Evolutionary conservation across 2,888 invertebrate species (phyloP).

Genomic region (Stenichneumon culpator): DNA sequence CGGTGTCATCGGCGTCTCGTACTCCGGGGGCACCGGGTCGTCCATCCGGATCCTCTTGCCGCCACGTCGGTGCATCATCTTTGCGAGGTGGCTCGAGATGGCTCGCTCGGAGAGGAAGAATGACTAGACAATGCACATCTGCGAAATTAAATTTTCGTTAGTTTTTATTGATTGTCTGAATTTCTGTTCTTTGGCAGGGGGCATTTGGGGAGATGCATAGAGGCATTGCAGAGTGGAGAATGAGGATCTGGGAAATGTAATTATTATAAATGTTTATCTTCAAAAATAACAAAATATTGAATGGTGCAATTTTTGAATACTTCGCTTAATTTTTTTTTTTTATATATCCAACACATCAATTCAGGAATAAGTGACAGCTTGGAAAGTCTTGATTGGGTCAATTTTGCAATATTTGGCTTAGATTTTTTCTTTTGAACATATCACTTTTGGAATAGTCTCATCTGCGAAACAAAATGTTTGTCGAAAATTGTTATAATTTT

Average conservation of each 20-base stretch:
- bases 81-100: neutral
- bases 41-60: conserved; percentile 97
- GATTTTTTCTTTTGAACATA: neutral
- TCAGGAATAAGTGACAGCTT: no score
- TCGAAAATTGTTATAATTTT: neutral
- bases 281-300: no score
- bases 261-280: neutral
- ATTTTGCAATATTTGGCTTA: no score
- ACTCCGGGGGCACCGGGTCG: conserved; percentile 94
- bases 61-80: conserved; percentile 92
- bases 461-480: neutral
- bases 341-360: no score
- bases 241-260: neutral
- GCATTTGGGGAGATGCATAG: neutral
- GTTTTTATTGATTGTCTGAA: neutral
- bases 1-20: conserved; percentile 90
- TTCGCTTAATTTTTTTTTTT: no score
- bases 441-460: no score
- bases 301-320: no score
- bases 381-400: no score
- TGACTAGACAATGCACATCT: conserved; percentile 2
- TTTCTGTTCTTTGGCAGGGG: neutral
- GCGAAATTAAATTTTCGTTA: neutral
- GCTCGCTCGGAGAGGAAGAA: neutral
- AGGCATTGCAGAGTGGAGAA: no score